These are phyloP conservation scores for Quadroppia sp. DNA, from an alignment of 2,888 invertebrate genomes.

Conservation along the genomic window DNA sequence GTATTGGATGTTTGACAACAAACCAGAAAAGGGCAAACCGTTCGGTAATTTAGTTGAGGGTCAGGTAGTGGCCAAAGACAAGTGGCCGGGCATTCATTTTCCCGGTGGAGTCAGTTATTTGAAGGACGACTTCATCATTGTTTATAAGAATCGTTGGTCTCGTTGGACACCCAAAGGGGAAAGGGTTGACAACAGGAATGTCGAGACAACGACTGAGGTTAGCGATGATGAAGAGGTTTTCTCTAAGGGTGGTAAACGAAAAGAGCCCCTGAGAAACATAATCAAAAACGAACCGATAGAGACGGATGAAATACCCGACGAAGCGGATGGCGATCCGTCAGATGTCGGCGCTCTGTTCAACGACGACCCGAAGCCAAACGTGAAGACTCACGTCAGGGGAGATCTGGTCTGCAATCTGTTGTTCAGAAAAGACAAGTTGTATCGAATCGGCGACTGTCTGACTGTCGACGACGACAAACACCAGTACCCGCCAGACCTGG, in stretches of 20 bases:
- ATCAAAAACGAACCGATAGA: not conserved
- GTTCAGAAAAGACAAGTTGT: not conserved
- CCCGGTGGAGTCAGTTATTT: not conserved
- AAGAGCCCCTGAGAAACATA: not conserved
- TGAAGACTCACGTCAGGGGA: not conserved
- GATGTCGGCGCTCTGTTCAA: constrained; percentile 6
- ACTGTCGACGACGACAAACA: constrained; percentile 1
- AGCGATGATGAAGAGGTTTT: not conserved
- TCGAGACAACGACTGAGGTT: not conserved
- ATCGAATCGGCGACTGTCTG: not conserved
- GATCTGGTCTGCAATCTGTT: constrained; percentile 13
- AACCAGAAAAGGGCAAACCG: not conserved
- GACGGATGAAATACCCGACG: not conserved
- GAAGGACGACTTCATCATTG: not conserved
- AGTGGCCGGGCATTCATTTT: not conserved
- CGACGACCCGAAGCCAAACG: not conserved
- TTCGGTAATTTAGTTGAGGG: not conserved
- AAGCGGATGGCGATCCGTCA: constrained; percentile 1
- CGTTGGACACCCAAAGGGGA: not conserved
- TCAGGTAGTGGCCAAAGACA: not conserved
- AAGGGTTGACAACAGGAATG: too few species aligned
- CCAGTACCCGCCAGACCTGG: constrained; percentile 9
- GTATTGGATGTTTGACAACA: not conserved
- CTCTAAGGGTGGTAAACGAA: not conserved
- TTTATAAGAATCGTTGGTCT: constrained; percentile 14